Evolutionary conservation across 1,140 invertebrate species (phyloP).

Genomic region (Neomicropteryx cornuta): DNA sequence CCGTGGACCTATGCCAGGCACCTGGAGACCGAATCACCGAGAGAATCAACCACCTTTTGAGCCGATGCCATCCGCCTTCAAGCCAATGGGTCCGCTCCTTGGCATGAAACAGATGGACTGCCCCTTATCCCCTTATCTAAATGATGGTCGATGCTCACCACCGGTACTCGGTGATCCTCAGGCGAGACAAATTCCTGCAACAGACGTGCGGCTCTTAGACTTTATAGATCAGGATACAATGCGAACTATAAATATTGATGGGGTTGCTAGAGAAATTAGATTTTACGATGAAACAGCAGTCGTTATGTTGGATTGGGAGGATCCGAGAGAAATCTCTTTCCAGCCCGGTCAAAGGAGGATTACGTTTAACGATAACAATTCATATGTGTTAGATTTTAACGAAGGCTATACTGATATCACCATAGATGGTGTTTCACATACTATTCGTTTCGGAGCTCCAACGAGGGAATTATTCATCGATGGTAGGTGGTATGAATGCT

Average conservation of each 20-base stretch:
- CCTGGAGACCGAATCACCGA: conserved; percentile 22
- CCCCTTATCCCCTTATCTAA: conserved; percentile 24
- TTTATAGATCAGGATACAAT: conserved; percentile 54
- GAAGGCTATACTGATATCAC: conserved; percentile 60
- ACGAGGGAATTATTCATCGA: conserved; percentile 87
- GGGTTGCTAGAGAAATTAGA: conserved; percentile 67
- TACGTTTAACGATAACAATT: conserved; percentile 60
- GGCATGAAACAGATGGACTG: conserved; percentile 28
- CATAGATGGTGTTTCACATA: conserved; percentile 58
- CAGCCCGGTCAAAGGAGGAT: conserved; percentile 55
- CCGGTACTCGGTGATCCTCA: conserved; percentile 26
- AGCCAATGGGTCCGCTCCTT: conserved; percentile 22
- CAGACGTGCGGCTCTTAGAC: conserved; percentile 45
- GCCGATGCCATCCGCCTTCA: conserved; percentile 17
- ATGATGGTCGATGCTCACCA: conserved; percentile 21
- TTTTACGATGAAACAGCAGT: conserved; percentile 78
- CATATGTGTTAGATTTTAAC: conserved; percentile 55
- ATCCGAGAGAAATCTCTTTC: conserved; percentile 77
- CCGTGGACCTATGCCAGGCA: conserved; percentile 23
- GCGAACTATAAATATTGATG: conserved; percentile 77
- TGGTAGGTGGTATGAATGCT: conserved; percentile 75
- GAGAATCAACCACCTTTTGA: conserved; percentile 20
- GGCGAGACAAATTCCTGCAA: conserved; percentile 36
- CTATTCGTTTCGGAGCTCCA: conserved; percentile 82
- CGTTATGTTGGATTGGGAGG: conserved; percentile 71